A percentile compares a stretch with the other conserved stretches of the same genome.
These are phyloP conservation scores for Nyleta sp. DNA, from an alignment of 2,888 invertebrate species.

Conservation along the genomic window DNA sequence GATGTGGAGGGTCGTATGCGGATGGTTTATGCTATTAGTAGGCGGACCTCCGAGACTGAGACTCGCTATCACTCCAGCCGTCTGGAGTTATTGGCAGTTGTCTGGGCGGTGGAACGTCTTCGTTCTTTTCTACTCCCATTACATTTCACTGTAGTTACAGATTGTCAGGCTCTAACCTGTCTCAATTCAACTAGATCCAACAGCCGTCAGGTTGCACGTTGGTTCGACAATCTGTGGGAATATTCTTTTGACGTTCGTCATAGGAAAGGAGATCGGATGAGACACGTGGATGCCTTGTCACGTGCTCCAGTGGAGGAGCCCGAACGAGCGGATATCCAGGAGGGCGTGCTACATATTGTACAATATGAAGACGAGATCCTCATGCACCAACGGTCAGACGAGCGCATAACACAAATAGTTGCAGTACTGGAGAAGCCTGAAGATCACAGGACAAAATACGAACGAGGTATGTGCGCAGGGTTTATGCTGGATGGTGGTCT, in stretches of 20 bases:
- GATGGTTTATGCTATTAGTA: too few relatives aligned
- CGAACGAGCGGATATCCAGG: neutral
- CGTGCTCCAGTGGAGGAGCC: neutral
- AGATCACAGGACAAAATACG: neutral
- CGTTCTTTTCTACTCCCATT: neutral
- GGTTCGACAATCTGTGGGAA: neutral
- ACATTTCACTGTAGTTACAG: neutral
- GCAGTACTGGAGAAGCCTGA: neutral
- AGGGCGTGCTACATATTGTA: too few relatives aligned
- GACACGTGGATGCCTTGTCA: neutral
- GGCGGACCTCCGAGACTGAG: too few relatives aligned
- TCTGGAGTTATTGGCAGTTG: too few relatives aligned
- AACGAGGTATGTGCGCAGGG: too few relatives aligned
- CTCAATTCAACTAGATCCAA: neutral
- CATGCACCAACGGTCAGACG: neutral
- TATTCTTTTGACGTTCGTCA: neutral
- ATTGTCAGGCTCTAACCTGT: neutral
- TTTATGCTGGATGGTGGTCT: too few relatives aligned
- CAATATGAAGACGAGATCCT: too few relatives aligned
- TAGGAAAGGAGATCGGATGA: neutral
- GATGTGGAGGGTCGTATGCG: neutral
- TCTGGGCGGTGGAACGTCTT: neutral
- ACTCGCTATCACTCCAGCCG: too few relatives aligned
- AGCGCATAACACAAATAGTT: neutral
- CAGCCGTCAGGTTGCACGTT: neutral